phyloP scores from a whole-genome alignment of 1,140 invertebrate genomes.

The Papilio dardanus region DNA sequence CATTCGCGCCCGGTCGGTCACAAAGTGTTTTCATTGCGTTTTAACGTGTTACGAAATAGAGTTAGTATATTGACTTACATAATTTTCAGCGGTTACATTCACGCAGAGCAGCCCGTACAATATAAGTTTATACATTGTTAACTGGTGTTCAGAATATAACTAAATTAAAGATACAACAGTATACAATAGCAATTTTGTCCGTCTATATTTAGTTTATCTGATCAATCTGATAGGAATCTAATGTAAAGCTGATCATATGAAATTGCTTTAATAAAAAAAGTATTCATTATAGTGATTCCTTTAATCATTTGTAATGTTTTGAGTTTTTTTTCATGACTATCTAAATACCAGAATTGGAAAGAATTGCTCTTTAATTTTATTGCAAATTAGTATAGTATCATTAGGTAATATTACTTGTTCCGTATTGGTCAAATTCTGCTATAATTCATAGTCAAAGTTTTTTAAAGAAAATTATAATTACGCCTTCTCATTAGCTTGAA shows the following conservation, averaged over 20 bases:
- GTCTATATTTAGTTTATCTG: slow-evolving; percentile 26
- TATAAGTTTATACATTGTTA: slow-evolving; percentile 31
- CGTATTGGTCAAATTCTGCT: too few species aligned
- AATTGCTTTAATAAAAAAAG: slow-evolving; percentile 22
- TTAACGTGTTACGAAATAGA: too few species aligned
- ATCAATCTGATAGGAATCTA: slow-evolving; percentile 34
- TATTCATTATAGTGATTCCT: not conserved
- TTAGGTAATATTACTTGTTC: too few species aligned
- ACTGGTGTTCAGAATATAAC: not conserved
- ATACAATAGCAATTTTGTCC: slow-evolving; percentile 1
- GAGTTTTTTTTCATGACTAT: not conserved
- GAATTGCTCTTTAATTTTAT: too few species aligned
- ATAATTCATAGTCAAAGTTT: too few species aligned
- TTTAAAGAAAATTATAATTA: not conserved
- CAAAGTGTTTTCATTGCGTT: not conserved
- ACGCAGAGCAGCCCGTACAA: slow-evolving; percentile 5
- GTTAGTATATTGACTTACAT: slow-evolving; percentile 42
- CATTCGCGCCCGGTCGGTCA: not conserved
- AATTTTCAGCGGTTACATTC: slow-evolving; percentile 33
- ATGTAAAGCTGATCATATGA: slow-evolving; percentile 21
- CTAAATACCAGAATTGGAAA: too few species aligned
- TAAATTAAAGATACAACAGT: slow-evolving; percentile 11
- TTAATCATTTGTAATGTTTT: not conserved
- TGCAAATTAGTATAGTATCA: too few species aligned
- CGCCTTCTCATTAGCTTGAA: not conserved